Conservation (phyloP, 2,797 vertebrate species). For the Phrynocephalus vlangalii region DNA sequence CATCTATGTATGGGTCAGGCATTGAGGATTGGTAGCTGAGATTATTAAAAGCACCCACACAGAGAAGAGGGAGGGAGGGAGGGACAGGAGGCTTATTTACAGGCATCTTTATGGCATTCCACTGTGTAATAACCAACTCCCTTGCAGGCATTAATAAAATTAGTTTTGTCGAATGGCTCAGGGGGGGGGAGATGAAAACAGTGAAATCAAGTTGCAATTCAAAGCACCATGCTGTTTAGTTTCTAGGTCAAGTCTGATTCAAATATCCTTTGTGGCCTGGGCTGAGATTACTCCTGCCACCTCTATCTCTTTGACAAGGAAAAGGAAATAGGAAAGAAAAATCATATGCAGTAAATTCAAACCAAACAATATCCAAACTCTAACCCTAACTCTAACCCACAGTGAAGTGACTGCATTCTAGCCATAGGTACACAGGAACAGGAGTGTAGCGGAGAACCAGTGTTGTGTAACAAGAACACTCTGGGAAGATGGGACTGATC, state of each 20-base stretch:
- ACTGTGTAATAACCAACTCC: slow-evolving; percentile 48
- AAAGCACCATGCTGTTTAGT: not conserved
- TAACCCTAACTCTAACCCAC: too few relatives aligned
- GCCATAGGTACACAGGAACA: not conserved
- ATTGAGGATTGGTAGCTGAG: slow-evolving; percentile 45
- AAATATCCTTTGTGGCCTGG: not conserved
- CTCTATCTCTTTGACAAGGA: not conserved
- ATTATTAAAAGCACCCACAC: slow-evolving; percentile 41
- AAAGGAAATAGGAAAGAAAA: not conserved
- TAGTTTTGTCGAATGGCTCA: not conserved
- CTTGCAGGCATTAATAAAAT: slow-evolving; percentile 56
- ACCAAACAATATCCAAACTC: not conserved
- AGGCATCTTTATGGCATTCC: slow-evolving; percentile 30
- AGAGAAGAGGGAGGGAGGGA: not conserved
- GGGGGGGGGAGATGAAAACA: not conserved
- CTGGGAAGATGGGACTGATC: not conserved
- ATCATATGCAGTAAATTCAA: not conserved
- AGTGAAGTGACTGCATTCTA: not conserved
- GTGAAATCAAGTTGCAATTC: not conserved
- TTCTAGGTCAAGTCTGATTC: not conserved
- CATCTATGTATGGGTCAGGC: slow-evolving; percentile 55
- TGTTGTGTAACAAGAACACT: not conserved
- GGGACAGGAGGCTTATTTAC: slow-evolving; percentile 53
- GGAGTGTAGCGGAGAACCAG: not conserved
- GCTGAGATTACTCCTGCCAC: not conserved